Evolutionary conservation across 2,113 vertebrate species (phyloP), one percentile per base, ranked within the genome.

Genomic region (Sturnira hondurensis): DNA sequence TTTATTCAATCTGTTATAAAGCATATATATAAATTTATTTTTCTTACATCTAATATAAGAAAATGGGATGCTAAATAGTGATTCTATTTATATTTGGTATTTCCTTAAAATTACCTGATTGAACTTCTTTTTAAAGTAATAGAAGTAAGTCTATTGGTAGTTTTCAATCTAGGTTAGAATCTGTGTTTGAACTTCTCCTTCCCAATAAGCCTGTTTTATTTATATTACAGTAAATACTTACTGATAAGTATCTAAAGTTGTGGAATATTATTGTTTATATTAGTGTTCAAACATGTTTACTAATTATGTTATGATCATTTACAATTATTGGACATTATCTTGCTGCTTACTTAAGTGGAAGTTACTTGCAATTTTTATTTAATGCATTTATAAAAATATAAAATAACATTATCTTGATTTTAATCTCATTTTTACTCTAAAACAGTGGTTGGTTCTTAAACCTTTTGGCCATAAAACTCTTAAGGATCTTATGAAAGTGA

Each of bases 1-100:
- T 92, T 93, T 85, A 91, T 89, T 95, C 81, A 74, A 4, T 63
- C 73, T 93, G 54, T 50, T 92, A 74, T 45, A 78, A 93, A 83
- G 47, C 54, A 81, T 77, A 50, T 54, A 52, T 14, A 63, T 68
- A n/a, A 43, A 71, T 96, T 85, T 85, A 84, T 82, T 91, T 96
- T 67, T 91, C 83, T 90, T 84, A 80, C 43, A 43, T 43, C 63
- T 94, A 54, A 67, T 71, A 38, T n/a, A 36, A 73, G 78, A 94
- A 83, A 68, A 80, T n/a, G 73, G 91, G 15, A 28, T 73, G 45
- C 50, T 71, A 78, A 78, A 45, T 47, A 33, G 36, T 43, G 19
- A 47, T 74, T 93, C 76, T 33, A 80, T 68, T 94, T 81, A 7
- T 73, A 56, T 71, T 89, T 50, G 22, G 1, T 43, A 54, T 31